Evolutionary conservation across 1,140 invertebrate genomes (phyloP).

Genomic region (Stegodyphus dumicola): DNA sequence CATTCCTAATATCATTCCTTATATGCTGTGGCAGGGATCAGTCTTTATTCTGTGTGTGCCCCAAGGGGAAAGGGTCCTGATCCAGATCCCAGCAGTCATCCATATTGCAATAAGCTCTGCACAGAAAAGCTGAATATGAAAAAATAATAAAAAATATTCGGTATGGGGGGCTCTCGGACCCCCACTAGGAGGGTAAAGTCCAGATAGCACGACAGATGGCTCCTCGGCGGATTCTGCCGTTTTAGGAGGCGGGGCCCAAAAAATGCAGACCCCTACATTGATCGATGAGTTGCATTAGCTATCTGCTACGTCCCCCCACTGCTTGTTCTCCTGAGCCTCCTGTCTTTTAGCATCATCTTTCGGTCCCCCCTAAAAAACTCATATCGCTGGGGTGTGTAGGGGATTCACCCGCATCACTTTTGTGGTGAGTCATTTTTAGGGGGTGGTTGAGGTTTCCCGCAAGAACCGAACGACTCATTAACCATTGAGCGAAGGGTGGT

Average conservation of each 20-base stretch:
- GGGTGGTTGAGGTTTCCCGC: constrained; percentile 56
- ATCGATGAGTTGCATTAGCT: constrained; percentile 58
- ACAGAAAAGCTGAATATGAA: neutral
- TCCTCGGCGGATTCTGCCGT: constrained; percentile 42
- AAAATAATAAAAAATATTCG: constrained; percentile 28
- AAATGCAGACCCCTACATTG: constrained; percentile 50
- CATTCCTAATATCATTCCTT: constrained; percentile 52
- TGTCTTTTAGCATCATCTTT: constrained; percentile 53
- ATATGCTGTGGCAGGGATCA: neutral
- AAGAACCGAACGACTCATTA: constrained; percentile 57
- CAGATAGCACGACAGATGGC: constrained; percentile 57
- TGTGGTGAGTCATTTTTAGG: constrained; percentile 53
- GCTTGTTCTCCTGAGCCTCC: constrained; percentile 8
- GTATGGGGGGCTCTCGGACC: constrained; percentile 5
- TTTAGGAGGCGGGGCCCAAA: constrained; percentile 42
- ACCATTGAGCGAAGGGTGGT: constrained; percentile 30
- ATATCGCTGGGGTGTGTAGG: constrained; percentile 34
- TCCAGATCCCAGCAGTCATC: constrained; percentile 14
- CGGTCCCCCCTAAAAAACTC: constrained; percentile 49
- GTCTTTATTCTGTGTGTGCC: constrained; percentile 8
- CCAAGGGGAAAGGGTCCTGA: neutral
- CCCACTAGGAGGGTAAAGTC: constrained; percentile 13
- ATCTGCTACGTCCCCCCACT: constrained; percentile 23
- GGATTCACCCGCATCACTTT: constrained; percentile 50
- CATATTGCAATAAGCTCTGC: constrained; percentile 45